Base-by-base conservation (phyloP, 2,113 vertebrate genomes). In the Lucifuga dentata region DNA sequence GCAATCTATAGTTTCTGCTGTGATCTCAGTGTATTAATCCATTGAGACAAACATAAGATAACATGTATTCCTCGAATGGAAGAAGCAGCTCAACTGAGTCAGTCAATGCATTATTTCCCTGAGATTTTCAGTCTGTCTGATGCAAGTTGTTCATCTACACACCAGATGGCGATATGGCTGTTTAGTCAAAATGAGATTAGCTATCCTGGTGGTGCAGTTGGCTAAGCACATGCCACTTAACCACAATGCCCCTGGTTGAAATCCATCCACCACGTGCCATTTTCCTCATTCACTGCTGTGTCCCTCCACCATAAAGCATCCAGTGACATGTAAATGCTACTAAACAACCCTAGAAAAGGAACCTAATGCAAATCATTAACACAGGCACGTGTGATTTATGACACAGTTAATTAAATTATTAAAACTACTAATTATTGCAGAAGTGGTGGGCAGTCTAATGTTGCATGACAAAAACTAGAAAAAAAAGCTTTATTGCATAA, bases 91-190 rank as follows among this genome's bases (percentile, higher is more conserved):
- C n/a, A n/a, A n/a, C n/a, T 11, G 9, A 40, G n/a, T 15, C 2
- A 36, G 46, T 53, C 40, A 17, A 7, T 15, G 16, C n/a, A n/a
- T n/a, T n/a, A n/a, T n/a, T n/a, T n/a, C n/a, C n/a, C n/a, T n/a
- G n/a, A n/a, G n/a, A n/a, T n/a, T n/a, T n/a, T n/a, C n/a, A n/a
- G n/a, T n/a, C n/a, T 9, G 11, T 23, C 33, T 41, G 48, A 70
- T 76, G 78, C 60, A 72, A 66, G 62, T 76, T 20, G 73, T 55
- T 52, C 52, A 23, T 21, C 79, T 57, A 44, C 33, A 76, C 88
- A 70, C 80, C 84, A 88, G 88, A 84, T 84, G 88, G 86, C 83
- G 72, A 46, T 67, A 56, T 76, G 68, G 58, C 67, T 68, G 51
- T 80, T 55, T 46, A 46, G 78, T 85, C 64, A 69, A 84, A 83